phyloP scores from a whole-genome alignment of 2,888 invertebrate genomes.

The Lasioglossum villosulum region DNA sequence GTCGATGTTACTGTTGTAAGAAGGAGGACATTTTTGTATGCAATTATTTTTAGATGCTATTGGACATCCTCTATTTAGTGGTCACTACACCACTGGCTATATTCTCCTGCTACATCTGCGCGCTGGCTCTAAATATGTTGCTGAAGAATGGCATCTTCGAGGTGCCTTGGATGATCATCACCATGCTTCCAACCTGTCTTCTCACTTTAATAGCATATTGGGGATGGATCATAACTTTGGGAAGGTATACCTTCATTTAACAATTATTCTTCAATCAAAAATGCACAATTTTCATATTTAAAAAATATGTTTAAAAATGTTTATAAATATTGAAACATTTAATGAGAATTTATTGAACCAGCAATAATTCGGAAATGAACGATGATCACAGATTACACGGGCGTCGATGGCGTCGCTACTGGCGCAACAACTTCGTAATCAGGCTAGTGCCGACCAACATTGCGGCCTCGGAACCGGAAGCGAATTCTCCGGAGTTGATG shows the following conservation, averaged over 20 bases:
- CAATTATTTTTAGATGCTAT: slow-evolving; percentile 74
- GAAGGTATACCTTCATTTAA: slow-evolving; percentile 74
- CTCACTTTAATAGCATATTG: slow-evolving; percentile 82
- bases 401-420: slow-evolving; percentile 81
- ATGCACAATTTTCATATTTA: not conserved
- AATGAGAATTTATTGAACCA: not conserved
- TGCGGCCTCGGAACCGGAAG: slow-evolving; percentile 4
- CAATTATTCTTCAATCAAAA: not conserved
- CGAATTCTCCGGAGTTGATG: not conserved
- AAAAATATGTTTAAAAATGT: too few relatives aligned
- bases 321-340: too few relatives aligned
- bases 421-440: slow-evolving; percentile 81
- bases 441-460: slow-evolving; percentile 76
- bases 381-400: slow-evolving; percentile 77
- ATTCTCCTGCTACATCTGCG: slow-evolving; percentile 82
- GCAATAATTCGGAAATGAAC: not conserved
- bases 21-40: not conserved
- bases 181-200: slow-evolving; percentile 82
- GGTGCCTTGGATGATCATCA: slow-evolving; percentile 82
- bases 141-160: slow-evolving; percentile 77
- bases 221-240: slow-evolving; percentile 82
- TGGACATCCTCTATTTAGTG: slow-evolving; percentile 80
- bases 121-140: slow-evolving; percentile 78
- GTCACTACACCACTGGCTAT: slow-evolving; percentile 81
- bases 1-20: not conserved